Conservation (phyloP, 2,888 invertebrate genomes). For the Electrophaes corylata region DNA sequence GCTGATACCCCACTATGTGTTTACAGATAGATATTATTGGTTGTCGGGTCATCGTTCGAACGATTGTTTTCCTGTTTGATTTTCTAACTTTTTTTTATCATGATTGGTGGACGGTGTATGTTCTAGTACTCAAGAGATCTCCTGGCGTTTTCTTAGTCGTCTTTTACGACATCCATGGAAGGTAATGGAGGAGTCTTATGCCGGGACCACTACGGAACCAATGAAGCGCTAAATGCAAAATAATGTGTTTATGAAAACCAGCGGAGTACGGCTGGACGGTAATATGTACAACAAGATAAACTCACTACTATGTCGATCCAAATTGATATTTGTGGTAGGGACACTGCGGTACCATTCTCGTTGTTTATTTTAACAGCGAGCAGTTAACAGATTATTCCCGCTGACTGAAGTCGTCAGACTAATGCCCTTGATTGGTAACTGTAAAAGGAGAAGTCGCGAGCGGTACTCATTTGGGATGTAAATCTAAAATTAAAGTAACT, state of each 20-base stretch:
- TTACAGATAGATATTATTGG: not conserved
- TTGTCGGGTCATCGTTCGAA: no score
- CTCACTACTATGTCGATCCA: conserved; percentile 3
- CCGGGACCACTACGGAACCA: no score
- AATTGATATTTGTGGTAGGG: conserved; percentile 1
- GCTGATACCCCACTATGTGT: conserved; percentile 12
- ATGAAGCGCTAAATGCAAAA: no score
- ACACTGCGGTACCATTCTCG: conserved; percentile 17
- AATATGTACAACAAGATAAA: not conserved
- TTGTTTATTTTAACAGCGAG: conserved; percentile 35
- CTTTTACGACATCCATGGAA: no score
- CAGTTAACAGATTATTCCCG: conserved; percentile 37
- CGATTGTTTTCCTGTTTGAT: no score
- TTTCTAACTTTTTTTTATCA: not conserved
- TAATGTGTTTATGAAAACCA: no score
- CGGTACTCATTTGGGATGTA: conserved; percentile 29
- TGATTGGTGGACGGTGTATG: no score
- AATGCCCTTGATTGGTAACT: conserved; percentile 37
- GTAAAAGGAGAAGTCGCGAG: conserved; percentile 35
- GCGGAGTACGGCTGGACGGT: not conserved
- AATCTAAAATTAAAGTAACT: conserved; percentile 26
- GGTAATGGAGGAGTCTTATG: no score
- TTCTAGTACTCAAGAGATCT: no score
- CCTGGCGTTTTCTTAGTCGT: no score
- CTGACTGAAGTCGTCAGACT: conserved; percentile 32